phyloP scores from a whole-genome alignment of 1,140 invertebrate species.

The Chrysoperla carnea region DNA sequence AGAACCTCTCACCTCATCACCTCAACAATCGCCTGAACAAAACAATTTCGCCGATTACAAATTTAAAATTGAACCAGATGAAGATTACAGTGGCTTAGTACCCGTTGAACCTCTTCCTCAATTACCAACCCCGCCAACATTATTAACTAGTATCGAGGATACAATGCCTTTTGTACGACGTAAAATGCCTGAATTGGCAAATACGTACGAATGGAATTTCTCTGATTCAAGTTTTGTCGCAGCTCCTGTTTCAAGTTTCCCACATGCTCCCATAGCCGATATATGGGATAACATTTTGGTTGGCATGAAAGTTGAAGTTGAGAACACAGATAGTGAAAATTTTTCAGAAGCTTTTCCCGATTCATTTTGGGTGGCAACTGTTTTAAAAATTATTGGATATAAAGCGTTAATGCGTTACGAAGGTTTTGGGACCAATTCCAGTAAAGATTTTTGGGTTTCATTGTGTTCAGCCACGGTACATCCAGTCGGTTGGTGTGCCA shows the following conservation, averaged over 20 bases:
- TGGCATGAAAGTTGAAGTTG: conserved; percentile 91
- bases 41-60: conserved; percentile 17
- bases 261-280: conserved; percentile 78
- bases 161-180: conserved; percentile 26
- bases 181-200: conserved; percentile 37
- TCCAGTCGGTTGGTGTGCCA: conserved; percentile 93
- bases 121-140: conserved; percentile 16
- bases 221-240: conserved; percentile 59
- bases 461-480: conserved; percentile 84
- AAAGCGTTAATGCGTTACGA: conserved; percentile 87
- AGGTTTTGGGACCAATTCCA: conserved; percentile 73
- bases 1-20: conserved; percentile 10
- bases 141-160: conserved; percentile 20
- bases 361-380: conserved; percentile 90
- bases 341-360: conserved; percentile 57
- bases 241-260: conserved; percentile 78
- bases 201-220: conserved; percentile 71
- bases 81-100: conserved; percentile 20
- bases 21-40: conserved; percentile 20
- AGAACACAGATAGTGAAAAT: conserved; percentile 76
- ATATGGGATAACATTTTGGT: conserved; percentile 86
- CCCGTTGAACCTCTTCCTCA: conserved; percentile 28
- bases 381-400: conserved; percentile 79
- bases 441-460: conserved; percentile 92
- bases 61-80: conserved; percentile 18